Conservation (phyloP, 2,797 vertebrate genomes). For the Acanthis flammea region DNA sequence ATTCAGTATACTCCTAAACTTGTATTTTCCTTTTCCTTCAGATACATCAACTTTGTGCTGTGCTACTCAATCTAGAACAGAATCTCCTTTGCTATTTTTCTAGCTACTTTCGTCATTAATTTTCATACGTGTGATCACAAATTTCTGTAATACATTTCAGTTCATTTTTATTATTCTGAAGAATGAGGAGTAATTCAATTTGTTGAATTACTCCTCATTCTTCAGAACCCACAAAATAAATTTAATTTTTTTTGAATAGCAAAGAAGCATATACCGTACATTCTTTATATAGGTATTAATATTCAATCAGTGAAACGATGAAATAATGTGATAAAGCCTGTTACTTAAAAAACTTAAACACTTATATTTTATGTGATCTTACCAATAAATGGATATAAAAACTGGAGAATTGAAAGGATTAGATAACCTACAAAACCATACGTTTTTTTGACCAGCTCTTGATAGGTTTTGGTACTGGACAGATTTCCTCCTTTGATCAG, state of each 20-base stretch:
- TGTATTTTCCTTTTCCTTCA: neutral
- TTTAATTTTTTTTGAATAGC: neutral
- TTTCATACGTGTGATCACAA: neutral
- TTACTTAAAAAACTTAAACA: neutral
- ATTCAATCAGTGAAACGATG: no score
- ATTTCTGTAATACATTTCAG: neutral
- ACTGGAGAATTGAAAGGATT: conserved; percentile 88
- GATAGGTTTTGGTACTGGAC: conserved; percentile 88
- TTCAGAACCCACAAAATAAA: neutral
- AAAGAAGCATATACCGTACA: neutral
- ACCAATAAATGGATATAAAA: conserved; percentile 97
- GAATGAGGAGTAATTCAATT: neutral
- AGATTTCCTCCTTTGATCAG: conserved; percentile 90
- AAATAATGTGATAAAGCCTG: neutral
- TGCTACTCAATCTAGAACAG: neutral
- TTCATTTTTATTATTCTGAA: neutral
- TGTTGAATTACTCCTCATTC: neutral
- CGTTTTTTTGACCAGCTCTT: conserved; percentile 87
- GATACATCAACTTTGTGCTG: neutral
- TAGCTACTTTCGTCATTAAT: neutral
- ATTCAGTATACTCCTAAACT: neutral
- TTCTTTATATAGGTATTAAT: neutral
- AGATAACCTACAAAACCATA: conserved; percentile 89
- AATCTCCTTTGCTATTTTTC: neutral
- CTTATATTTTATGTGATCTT: conserved; percentile 55